Percentiles rank a stretch among this genome's conserved stretches.
These are phyloP conservation scores for Ylistrum balloti DNA, from an alignment of 1,140 invertebrate species.

Conservation along the genomic window DNA sequence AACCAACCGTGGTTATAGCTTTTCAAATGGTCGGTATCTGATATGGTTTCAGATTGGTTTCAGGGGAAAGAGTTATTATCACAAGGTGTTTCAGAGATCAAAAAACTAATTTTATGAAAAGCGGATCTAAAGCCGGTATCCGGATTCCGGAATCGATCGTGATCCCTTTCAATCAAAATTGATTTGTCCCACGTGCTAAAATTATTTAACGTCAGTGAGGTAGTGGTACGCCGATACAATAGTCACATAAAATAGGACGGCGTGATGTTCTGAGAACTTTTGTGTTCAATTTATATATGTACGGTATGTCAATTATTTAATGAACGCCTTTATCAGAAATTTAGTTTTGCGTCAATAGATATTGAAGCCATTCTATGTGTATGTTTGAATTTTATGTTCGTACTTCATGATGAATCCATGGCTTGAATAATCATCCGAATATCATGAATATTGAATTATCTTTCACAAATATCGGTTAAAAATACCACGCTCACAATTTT, in stretches of 20 bases:
- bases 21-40: not conserved
- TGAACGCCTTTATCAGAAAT: not conserved
- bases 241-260: not conserved
- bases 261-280: not conserved
- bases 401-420: too few species aligned
- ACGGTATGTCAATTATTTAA: conserved; percentile 13
- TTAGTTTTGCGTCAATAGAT: too few species aligned
- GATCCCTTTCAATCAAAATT: conserved; percentile 35
- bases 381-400: too few species aligned
- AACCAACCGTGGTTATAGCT: not conserved
- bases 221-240: not conserved
- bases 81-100: not conserved
- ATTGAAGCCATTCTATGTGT: too few species aligned
- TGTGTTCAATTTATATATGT: not conserved
- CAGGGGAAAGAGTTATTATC: not conserved
- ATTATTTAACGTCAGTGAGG: not conserved
- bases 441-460: too few species aligned
- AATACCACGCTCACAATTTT: too few species aligned
- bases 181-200: not conserved
- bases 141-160: conserved; percentile 15
- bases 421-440: too few species aligned
- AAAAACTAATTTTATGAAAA: conserved; percentile 36
- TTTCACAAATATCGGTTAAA: too few species aligned
- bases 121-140: conserved; percentile 31
- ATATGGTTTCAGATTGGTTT: conserved; percentile 34